phyloP scores from a whole-genome alignment of 2,888 invertebrate species.

The Amphipyra berbera region DNA sequence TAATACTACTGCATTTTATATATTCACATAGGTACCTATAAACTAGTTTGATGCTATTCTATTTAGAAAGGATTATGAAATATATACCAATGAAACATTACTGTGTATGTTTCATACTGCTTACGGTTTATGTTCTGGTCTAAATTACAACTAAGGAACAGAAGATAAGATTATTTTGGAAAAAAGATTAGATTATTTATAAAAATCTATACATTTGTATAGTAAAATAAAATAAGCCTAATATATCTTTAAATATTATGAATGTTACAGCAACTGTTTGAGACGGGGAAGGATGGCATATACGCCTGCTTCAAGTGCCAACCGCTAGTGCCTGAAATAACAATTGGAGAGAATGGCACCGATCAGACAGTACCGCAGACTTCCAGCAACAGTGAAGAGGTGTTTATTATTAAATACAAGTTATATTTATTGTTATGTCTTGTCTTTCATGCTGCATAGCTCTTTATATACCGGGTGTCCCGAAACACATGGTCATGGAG shows the following conservation, averaged over 20 bases:
- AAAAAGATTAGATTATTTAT: no score
- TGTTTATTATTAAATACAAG: constrained; percentile 25
- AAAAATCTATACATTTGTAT: not conserved
- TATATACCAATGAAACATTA: not conserved
- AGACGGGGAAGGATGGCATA: constrained; percentile 83
- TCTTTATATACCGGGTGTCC: no score
- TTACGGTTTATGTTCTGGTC: no score
- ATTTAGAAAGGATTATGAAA: constrained; percentile 20
- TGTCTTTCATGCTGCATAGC: not conserved
- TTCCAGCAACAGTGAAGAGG: constrained; percentile 67
- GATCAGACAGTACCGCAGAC: constrained; percentile 64
- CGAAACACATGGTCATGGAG: no score
- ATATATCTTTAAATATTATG: not conserved
- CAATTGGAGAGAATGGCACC: constrained; percentile 74
- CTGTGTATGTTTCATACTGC: not conserved
- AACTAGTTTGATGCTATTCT: constrained; percentile 36
- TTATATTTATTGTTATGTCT: not conserved
- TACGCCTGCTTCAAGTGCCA: constrained; percentile 87
- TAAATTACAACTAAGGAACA: no score
- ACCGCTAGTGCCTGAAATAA: constrained; percentile 86
- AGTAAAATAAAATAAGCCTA: not conserved
- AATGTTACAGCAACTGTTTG: constrained; percentile 83
- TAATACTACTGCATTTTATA: constrained; percentile 40
- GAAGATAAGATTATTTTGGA: no score
- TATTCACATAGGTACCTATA: constrained; percentile 9